phyloP scores from a whole-genome alignment of 2,888 invertebrate genomes.

The Caenorhabditis sp. region DNA sequence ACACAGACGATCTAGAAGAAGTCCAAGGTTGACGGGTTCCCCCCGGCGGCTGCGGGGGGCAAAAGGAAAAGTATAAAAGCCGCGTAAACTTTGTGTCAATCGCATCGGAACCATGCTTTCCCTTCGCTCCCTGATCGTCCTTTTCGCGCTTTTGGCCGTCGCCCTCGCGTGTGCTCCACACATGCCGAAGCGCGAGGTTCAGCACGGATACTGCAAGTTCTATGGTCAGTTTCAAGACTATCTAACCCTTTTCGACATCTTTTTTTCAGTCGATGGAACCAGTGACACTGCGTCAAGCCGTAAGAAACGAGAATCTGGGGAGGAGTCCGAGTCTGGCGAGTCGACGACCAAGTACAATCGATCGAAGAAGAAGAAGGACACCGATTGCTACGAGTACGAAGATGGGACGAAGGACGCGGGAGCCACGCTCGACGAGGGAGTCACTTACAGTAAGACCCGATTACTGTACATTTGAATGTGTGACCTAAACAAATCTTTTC shows the following conservation, averaged over 20 bases:
- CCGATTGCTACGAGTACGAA: slow-evolving; percentile 46
- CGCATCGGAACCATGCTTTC: slow-evolving; percentile 46
- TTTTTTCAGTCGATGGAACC: slow-evolving; percentile 31
- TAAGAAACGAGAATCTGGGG: slow-evolving; percentile 34
- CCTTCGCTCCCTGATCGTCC: slow-evolving; percentile 24
- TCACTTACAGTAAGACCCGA: slow-evolving; percentile 15
- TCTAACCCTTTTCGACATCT: too few species aligned
- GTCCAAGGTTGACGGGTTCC: too few species aligned
- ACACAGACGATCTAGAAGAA: too few species aligned
- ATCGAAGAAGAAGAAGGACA: slow-evolving; percentile 40
- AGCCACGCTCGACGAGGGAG: slow-evolving; percentile 32
- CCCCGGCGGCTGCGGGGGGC: too few species aligned
- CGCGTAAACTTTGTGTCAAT: too few species aligned
- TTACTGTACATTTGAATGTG: not conserved
- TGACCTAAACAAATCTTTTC: not conserved
- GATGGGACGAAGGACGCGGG: slow-evolving; percentile 48
- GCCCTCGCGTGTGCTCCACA: slow-evolving; percentile 39
- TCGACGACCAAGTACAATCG: too few species aligned
- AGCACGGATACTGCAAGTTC: slow-evolving; percentile 42
- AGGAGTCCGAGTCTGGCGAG: too few species aligned
- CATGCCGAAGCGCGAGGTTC: slow-evolving; percentile 32
- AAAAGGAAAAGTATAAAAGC: too few species aligned
- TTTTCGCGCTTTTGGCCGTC: slow-evolving; percentile 26
- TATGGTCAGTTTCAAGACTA: slow-evolving; percentile 17
- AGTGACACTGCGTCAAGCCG: slow-evolving; percentile 14